A percentile compares a stretch with the other conserved stretches of the same genome.
phyloP scores from a whole-genome alignment of 2,113 vertebrate species.

The Candoia aspera region DNA sequence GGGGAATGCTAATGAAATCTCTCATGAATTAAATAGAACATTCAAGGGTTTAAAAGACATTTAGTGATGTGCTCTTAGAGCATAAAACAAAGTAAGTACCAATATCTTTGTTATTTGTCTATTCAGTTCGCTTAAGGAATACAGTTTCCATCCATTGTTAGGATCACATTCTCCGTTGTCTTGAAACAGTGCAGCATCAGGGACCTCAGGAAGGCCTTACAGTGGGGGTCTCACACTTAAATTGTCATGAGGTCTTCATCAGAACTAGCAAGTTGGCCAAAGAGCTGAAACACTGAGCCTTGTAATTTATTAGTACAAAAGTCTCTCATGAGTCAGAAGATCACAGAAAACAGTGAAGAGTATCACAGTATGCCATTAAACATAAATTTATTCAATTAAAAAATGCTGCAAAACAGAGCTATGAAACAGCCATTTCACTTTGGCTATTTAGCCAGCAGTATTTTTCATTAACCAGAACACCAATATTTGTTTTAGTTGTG shows the following conservation, averaged over 20 bases:
- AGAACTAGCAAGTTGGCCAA: not conserved
- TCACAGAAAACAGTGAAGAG: not conserved
- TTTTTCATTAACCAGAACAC: not conserved
- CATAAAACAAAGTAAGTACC: conserved; percentile 28
- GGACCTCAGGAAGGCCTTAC: conserved; percentile 15
- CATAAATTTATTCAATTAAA: not conserved
- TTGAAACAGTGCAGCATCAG: not conserved
- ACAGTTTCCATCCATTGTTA: conserved; percentile 17
- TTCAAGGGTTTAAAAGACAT: conserved; percentile 38
- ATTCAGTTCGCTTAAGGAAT: conserved; percentile 12
- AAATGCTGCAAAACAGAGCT: not conserved
- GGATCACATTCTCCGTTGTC: conserved; percentile 30
- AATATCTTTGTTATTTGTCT: conserved; percentile 20
- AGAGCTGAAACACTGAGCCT: not conserved
- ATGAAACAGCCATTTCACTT: not conserved
- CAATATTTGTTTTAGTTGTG: not conserved
- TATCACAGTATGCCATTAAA: not conserved
- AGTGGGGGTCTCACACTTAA: not conserved
- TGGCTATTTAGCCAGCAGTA: not conserved
- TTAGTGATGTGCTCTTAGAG: conserved; percentile 35
- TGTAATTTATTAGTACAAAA: not conserved
- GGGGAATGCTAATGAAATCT: not conserved
- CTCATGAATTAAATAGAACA: not conserved
- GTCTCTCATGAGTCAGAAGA: not conserved
- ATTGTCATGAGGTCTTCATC: not conserved